phyloP scores from a whole-genome alignment of 2,888 invertebrate genomes.

The Stenurella melanura region DNA sequence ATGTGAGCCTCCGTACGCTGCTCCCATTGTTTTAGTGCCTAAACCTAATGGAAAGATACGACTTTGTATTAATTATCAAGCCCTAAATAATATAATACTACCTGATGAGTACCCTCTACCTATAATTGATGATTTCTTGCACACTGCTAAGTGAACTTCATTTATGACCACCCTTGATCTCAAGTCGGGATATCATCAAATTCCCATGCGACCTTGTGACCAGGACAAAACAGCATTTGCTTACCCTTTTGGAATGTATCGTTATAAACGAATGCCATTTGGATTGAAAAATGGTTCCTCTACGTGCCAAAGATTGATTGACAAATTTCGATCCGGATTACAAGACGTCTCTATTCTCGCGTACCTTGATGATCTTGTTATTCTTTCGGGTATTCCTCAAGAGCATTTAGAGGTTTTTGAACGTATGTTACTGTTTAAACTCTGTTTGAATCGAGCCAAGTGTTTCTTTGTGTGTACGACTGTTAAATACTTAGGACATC shows the following conservation, averaged over 20 bases:
- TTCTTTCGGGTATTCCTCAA: slow-evolving; percentile 43
- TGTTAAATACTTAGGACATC: slow-evolving; percentile 43
- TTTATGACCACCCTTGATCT: no score
- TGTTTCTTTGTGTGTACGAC: slow-evolving; percentile 42
- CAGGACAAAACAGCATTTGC: slow-evolving; percentile 44
- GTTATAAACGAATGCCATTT: slow-evolving; percentile 55
- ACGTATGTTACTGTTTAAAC: slow-evolving; percentile 37
- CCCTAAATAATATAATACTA: no score
- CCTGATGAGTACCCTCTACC: no score
- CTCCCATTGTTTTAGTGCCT: background rate
- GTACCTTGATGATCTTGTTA: slow-evolving; percentile 46
- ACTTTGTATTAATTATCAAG: background rate
- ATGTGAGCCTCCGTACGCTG: background rate
- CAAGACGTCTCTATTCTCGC: slow-evolving; percentile 41
- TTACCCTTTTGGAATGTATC: slow-evolving; percentile 60
- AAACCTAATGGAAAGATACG: background rate
- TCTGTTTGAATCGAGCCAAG: slow-evolving; percentile 41
- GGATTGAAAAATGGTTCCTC: slow-evolving; percentile 56
- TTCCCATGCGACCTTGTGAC: slow-evolving; percentile 8
- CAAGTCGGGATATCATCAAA: no score
- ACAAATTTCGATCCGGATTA: slow-evolving; percentile 45
- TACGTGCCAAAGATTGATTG: slow-evolving; percentile 57
- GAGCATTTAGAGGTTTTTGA: slow-evolving; percentile 52
- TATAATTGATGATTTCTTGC: no score
- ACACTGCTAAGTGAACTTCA: no score